Evolutionary conservation across 2,113 vertebrate genomes (phyloP).

Genomic region (Ailurus styani): DNA sequence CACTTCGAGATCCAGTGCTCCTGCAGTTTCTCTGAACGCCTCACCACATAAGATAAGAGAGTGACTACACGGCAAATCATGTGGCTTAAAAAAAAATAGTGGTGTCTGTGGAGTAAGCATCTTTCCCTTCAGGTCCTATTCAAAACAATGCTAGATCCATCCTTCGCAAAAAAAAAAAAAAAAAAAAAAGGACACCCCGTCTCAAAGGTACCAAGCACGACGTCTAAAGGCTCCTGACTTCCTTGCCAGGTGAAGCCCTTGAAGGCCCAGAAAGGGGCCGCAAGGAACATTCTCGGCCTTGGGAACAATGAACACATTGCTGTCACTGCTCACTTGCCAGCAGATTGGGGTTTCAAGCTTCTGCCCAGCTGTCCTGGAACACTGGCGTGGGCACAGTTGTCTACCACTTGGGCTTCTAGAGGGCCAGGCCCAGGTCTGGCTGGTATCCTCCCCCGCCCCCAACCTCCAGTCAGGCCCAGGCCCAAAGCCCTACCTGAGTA

Average conservation of each 20-base stretch:
- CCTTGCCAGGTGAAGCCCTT: background rate
- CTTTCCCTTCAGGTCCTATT: constrained; percentile 7
- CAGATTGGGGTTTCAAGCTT: background rate
- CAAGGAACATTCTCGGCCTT: background rate
- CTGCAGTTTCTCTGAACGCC: constrained; percentile 49
- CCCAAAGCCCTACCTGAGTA: background rate
- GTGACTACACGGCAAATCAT: background rate
- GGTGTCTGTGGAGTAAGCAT: background rate
- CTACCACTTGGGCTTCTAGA: background rate
- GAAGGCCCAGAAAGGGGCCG: background rate
- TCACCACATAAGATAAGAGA: constrained; percentile 13
- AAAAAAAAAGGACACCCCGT: background rate
- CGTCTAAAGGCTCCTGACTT: background rate
- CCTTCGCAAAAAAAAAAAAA: background rate
- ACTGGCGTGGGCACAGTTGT: background rate
- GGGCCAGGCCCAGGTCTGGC: background rate
- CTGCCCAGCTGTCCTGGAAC: background rate
- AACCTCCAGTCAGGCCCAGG: background rate
- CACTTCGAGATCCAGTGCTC: constrained; percentile 44
- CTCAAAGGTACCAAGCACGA: background rate
- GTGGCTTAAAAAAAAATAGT: background rate
- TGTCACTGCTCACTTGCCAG: background rate
- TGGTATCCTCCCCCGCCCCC: background rate
- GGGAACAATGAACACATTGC: background rate
- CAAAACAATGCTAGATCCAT: background rate